These are phyloP conservation scores for Orchestia grillus DNA, from an alignment of 1,140 invertebrate species.

Conservation along the genomic window DNA sequence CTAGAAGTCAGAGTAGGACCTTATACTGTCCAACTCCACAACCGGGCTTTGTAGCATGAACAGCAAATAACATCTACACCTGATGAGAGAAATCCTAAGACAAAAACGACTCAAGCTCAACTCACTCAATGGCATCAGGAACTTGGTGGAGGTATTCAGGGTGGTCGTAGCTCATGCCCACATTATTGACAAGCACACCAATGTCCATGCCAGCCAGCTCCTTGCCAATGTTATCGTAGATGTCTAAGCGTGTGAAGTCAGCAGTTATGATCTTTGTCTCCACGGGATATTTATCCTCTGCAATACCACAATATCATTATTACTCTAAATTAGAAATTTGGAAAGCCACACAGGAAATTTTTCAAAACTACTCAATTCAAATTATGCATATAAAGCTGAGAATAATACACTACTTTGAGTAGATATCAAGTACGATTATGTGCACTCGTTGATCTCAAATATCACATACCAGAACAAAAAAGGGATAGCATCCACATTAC, in stretches of 20 bases:
- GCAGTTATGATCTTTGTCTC: slow-evolving; percentile 86
- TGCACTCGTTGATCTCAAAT: too few species aligned
- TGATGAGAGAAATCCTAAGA: background rate
- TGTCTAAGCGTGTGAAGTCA: slow-evolving; percentile 82
- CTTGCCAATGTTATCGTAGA: slow-evolving; percentile 83
- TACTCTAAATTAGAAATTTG: background rate
- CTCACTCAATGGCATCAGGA: slow-evolving; percentile 71
- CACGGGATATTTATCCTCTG: slow-evolving; percentile 82
- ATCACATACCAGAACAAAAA: too few species aligned
- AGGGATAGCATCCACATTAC: too few species aligned
- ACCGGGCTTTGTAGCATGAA: background rate
- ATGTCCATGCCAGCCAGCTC: slow-evolving; percentile 85
- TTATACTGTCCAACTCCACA: too few species aligned
- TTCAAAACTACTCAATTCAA: background rate
- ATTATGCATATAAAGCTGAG: background rate
- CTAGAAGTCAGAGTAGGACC: too few species aligned
- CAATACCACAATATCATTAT: background rate
- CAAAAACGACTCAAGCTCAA: background rate
- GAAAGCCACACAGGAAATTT: background rate
- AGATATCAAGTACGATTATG: background rate
- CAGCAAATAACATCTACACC: background rate
- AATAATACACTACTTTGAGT: background rate
- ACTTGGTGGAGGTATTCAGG: slow-evolving; percentile 88
- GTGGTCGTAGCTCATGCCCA: slow-evolving; percentile 90
- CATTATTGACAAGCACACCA: slow-evolving; percentile 95